Conservation (phyloP, 2,888 invertebrate genomes). For the Spatulosminthurus flaviceps region DNA sequence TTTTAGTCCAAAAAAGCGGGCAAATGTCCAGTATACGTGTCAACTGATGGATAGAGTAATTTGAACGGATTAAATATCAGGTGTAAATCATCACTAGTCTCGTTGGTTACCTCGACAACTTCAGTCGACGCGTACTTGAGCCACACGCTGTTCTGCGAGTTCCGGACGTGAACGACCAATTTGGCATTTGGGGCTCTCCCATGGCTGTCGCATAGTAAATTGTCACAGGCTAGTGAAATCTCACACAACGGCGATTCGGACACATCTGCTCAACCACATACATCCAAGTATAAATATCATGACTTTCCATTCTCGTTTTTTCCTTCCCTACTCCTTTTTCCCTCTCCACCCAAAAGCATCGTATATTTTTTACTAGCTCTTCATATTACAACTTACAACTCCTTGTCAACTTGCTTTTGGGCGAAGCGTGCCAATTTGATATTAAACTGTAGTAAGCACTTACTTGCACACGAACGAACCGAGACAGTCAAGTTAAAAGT, state of each 20-base stretch:
- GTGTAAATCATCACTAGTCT: constrained; percentile 40
- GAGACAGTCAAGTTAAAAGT: neutral
- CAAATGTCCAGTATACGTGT: constrained; percentile 32
- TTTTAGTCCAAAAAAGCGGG: constrained; percentile 8
- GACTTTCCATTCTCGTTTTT: constrained; percentile 22
- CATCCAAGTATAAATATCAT: constrained; percentile 30
- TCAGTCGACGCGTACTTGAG: constrained; percentile 88
- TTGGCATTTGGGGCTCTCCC: constrained; percentile 86
- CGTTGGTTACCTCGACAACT: constrained; percentile 77
- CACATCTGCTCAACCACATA: constrained; percentile 72
- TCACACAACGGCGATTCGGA: constrained; percentile 86
- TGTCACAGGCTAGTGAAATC: constrained; percentile 88
- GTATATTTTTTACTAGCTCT: constrained; percentile 28
- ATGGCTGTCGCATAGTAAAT: constrained; percentile 84
- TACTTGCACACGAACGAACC: neutral
- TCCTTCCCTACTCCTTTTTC: neutral
- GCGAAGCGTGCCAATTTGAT: constrained; percentile 1
- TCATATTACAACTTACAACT: neutral
- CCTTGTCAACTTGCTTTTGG: neutral
- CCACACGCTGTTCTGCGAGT: constrained; percentile 70
- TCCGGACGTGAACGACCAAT: constrained; percentile 68
- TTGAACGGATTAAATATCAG: constrained; percentile 44
- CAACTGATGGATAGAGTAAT: constrained; percentile 44
- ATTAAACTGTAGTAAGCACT: no score
- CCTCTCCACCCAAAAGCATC: neutral